A percentile compares a stretch with the other conserved stretches of the same genome.
phyloP scores from a whole-genome alignment of 2,113 vertebrate genomes.

The Motacilla tschutschensis region DNA sequence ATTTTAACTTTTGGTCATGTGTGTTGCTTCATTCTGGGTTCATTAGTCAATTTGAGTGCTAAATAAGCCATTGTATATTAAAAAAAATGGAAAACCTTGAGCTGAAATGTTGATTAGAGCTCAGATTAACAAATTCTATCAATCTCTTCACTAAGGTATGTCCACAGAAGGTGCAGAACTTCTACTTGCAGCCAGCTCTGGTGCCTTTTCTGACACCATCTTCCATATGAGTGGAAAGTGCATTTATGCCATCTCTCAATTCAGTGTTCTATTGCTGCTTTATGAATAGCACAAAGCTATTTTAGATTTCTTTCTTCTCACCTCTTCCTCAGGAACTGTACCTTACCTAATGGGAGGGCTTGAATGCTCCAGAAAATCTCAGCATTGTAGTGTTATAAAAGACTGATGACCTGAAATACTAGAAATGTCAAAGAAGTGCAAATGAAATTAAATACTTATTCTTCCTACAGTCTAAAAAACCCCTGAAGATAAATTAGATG shows the following conservation, averaged over 20 bases:
- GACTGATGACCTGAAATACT: not conserved
- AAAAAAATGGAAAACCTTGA: not conserved
- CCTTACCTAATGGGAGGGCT: not conserved
- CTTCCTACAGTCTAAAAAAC: not conserved
- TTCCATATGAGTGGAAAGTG: not conserved
- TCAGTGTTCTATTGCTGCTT: not conserved
- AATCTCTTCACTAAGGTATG: not conserved
- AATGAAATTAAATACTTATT: constrained; percentile 23
- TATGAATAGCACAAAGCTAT: not conserved
- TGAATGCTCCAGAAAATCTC: not conserved
- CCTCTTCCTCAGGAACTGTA: not conserved
- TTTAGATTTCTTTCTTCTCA: not conserved
- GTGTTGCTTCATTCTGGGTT: not conserved
- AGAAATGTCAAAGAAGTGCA: constrained; percentile 12
- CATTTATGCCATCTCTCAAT: not conserved
- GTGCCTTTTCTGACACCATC: not conserved
- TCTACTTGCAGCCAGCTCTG: not conserved
- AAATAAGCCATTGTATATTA: not conserved
- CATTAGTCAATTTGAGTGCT: not conserved
- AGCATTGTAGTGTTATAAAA: not conserved
- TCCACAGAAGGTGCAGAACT: not conserved
- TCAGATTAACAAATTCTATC: not conserved
- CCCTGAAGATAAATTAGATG: not conserved
- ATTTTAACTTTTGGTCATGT: not conserved
- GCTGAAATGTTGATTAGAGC: not conserved